A percentile compares a stretch with the other conserved stretches of the same genome.
These are phyloP conservation scores for Lagocephalus sceleratus DNA, from an alignment of 2,797 vertebrate genomes.

Conservation along the genomic window DNA sequence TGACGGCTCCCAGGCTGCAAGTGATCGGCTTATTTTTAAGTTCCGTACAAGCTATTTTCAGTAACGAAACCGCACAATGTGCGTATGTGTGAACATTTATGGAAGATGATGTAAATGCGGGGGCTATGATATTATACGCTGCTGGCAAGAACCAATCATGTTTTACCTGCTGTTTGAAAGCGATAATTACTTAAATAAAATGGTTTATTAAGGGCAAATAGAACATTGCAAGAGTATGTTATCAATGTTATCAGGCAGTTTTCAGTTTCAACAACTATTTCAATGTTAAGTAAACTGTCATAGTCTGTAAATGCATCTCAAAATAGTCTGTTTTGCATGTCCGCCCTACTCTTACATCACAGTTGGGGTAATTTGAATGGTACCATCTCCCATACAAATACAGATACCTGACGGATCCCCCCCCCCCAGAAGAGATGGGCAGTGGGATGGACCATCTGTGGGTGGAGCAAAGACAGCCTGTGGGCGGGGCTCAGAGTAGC, in stretches of 20 bases:
- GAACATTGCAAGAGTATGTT: constrained; percentile 7
- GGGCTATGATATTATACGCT: constrained; percentile 33
- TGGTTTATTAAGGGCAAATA: constrained; percentile 24
- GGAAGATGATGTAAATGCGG: constrained; percentile 56
- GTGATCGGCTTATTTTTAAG: constrained; percentile 31
- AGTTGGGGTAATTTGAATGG: too few species aligned
- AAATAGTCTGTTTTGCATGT: too few species aligned
- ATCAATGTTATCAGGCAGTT: constrained; percentile 10
- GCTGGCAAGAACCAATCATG: constrained; percentile 21
- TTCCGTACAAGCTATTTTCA: constrained; percentile 45
- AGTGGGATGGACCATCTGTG: too few species aligned
- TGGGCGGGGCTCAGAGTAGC: too few species aligned
- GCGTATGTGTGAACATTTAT: constrained; percentile 49
- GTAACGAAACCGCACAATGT: constrained; percentile 40
- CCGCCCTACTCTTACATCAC: too few species aligned
- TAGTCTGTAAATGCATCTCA: too few species aligned
- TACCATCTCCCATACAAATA: too few species aligned
- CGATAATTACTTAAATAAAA: constrained; percentile 38
- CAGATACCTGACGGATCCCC: too few species aligned
- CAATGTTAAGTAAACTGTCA: too few species aligned
- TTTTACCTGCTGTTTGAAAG: constrained; percentile 32
- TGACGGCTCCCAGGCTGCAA: constrained; percentile 38
- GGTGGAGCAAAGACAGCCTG: too few species aligned
- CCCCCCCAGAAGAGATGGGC: too few species aligned
- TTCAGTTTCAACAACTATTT: too few species aligned